Base-by-base conservation (phyloP, 2,797 vertebrate genomes). In the Podarcis siculus region DNA sequence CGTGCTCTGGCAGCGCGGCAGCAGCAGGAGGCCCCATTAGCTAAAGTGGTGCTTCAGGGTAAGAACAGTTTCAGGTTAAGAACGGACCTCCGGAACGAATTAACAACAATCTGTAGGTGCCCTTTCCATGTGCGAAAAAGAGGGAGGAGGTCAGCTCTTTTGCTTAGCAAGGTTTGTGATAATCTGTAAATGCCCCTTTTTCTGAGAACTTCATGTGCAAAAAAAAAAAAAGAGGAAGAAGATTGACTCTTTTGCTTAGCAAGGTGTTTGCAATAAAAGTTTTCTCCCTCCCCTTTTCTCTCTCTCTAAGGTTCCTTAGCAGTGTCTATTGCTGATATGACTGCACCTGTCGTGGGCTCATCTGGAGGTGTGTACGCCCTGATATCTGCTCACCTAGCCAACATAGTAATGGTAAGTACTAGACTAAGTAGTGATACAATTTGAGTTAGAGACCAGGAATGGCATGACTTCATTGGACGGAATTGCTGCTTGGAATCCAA, bases 331-430 rank as follows among this genome's bases (percentile, higher is more conserved):
- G 98, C 98, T 15, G 99, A 99, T 92, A 99, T 99, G 99, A 99
- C 98, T 0, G 99, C 99, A 0, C 99, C 99, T 0, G 98, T 98
- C 79, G 98, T 99, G 45, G 99, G 99, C 32, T 99, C 99, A 42
- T 99, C 99, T 8, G 99, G 98, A 89, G 99, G 99, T 1, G 98
- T 99, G n/a, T 99, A 99, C 4, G 99, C 99, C 1, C 97, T 99
- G n/a, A 98, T 99, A 92, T 99, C 99, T 2, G 99, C 99, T 87
- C 99, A 99, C 95, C 96, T 99, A 93, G 99, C 99, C 94, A 99
- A 99, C 88, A 98, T 99, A 39, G 99, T 99, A 83, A 99, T 99
- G 98, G 99, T 99, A 97, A 97, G 96, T 95, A 90, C 35, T 83
- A 55, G 75, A 86, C 61, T 21, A 55, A 67, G 79, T 1, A 0